A percentile compares a stretch with the other conserved stretches of the same genome.
These are phyloP conservation scores for Suricata suricatta DNA, from an alignment of 2,113 vertebrate species.

Conservation along the genomic window DNA sequence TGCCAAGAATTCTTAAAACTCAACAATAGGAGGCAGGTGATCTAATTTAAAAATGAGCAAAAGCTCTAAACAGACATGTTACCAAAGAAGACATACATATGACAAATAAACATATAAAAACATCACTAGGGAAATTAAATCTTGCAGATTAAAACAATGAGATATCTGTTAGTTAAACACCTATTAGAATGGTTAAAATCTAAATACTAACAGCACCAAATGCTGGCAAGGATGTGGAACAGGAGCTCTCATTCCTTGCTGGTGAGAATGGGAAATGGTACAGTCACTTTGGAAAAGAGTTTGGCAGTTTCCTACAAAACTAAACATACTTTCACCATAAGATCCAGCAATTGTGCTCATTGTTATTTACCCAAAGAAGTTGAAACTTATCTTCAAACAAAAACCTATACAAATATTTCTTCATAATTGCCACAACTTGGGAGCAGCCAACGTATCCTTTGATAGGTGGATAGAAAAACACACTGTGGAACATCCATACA, in stretches of 20 bases:
- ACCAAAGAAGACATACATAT: background rate
- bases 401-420: conserved; percentile 15
- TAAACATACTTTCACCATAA: background rate
- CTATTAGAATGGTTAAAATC: background rate
- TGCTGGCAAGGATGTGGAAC: background rate
- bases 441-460: background rate
- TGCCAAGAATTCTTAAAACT: background rate
- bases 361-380: background rate
- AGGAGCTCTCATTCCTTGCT: background rate
- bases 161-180: background rate
- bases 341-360: background rate
- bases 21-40: background rate
- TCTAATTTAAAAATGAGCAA: background rate
- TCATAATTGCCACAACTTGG: background rate
- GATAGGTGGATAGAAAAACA: background rate
- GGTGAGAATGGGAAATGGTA: background rate
- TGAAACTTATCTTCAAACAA: background rate
- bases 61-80: background rate
- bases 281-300: background rate
- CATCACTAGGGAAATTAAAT: background rate
- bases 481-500: background rate
- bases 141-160: background rate
- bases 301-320: background rate
- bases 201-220: background rate
- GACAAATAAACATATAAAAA: background rate